Evolutionary conservation across 2,797 vertebrate genomes (phyloP).

Genomic region (Pseudochaenichthys georgianus): DNA sequence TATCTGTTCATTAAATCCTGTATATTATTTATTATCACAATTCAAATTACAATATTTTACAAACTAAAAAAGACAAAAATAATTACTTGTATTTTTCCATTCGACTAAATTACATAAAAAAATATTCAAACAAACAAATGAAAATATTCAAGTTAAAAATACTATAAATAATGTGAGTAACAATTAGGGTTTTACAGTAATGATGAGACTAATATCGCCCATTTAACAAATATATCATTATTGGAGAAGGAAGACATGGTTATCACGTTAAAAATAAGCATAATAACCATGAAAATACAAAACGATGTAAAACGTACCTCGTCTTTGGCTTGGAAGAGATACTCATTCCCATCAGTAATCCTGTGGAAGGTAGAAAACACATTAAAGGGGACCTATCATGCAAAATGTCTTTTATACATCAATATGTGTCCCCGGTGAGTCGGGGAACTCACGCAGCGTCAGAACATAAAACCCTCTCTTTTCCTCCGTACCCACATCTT

Average conservation of each 20-base stretch:
- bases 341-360: conserved; percentile 96
- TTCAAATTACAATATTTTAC: too few relatives aligned
- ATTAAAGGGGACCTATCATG: too few relatives aligned
- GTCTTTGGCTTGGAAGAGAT: conserved; percentile 99
- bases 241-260: not conserved
- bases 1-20: too few relatives aligned
- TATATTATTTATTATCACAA: too few relatives aligned
- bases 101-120: too few relatives aligned
- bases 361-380: conserved; percentile 77
- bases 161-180: not conserved
- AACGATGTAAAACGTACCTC: conserved; percentile 88
- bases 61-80: too few relatives aligned
- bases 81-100: too few relatives aligned
- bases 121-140: not conserved
- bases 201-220: not conserved
- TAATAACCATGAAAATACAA: not conserved
- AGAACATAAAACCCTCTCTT: too few relatives aligned
- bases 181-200: not conserved
- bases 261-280: not conserved
- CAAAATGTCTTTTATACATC: too few relatives aligned
- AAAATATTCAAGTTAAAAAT: not conserved
- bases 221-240: not conserved
- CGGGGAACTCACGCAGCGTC: too few relatives aligned
- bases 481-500: too few relatives aligned
- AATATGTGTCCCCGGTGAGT: too few relatives aligned